Conservation (phyloP, 2,113 vertebrate species). For the Procavia capensis region DNA sequence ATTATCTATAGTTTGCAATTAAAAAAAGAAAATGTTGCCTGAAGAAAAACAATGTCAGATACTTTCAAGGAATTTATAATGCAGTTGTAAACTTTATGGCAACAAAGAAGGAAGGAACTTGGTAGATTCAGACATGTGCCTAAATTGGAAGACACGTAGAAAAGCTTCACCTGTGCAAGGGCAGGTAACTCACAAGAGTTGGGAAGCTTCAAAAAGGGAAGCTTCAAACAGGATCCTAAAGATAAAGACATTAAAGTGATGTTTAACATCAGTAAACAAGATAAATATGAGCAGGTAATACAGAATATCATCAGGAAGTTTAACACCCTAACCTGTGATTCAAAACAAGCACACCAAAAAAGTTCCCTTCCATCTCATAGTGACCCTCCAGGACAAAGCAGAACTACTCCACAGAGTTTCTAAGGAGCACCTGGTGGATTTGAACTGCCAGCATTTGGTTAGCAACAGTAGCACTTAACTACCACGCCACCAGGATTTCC, state of each 20-base stretch:
- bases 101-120: neutral
- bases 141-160: neutral
- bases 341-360: too few relatives aligned
- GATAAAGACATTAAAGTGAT: neutral
- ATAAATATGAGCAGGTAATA: neutral
- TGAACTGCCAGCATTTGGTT: too few relatives aligned
- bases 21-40: too few relatives aligned
- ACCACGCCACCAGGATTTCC: too few relatives aligned
- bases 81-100: neutral
- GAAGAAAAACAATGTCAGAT: neutral
- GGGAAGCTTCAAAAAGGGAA: neutral
- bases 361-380: too few relatives aligned
- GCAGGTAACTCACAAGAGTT: neutral
- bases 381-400: too few relatives aligned
- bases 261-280: neutral
- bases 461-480: too few relatives aligned
- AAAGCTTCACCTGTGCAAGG: neutral
- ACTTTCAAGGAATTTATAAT: neutral
- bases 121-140: neutral
- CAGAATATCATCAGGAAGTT: neutral
- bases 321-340: neutral
- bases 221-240: neutral
- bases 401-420: too few relatives aligned
- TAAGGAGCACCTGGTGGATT: too few relatives aligned
- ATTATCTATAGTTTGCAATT: too few relatives aligned